Evolutionary conservation across 2,888 invertebrate species (phyloP).

Genomic region (Tetragnatha montana): DNA sequence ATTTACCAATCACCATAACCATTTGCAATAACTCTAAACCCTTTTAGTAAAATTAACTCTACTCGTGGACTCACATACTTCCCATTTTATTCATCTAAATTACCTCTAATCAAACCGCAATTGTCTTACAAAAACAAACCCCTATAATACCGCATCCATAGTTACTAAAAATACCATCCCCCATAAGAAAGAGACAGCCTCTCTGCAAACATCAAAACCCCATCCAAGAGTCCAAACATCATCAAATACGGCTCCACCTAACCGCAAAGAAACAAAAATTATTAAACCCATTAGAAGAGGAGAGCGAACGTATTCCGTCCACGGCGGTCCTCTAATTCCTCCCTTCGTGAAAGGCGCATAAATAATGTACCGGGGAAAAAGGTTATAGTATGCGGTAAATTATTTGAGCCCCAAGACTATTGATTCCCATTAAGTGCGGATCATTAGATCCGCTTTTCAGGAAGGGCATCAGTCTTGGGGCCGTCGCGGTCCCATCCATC

Average conservation of each 20-base stretch:
- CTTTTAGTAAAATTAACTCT: no score
- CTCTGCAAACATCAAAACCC: not conserved
- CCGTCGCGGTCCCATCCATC: constrained; percentile 59
- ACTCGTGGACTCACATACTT: no score
- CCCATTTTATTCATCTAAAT: no score
- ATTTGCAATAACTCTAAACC: no score
- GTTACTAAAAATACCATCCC: not conserved
- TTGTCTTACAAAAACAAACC: not conserved
- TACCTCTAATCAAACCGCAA: no score
- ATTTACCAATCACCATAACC: no score
- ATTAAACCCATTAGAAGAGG: constrained; percentile 54
- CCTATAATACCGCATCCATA: not conserved
- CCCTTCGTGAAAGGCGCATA: constrained; percentile 50
- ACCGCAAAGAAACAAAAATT: constrained; percentile 26
- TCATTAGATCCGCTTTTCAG: constrained; percentile 68
- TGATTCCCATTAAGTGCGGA: constrained; percentile 58
- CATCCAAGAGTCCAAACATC: not conserved
- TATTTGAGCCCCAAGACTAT: constrained; percentile 64
- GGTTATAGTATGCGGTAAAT: constrained; percentile 63
- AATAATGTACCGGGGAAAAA: constrained; percentile 60
- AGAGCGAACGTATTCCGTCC: constrained; percentile 30
- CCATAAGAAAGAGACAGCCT: no score
- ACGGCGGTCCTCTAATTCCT: constrained; percentile 18
- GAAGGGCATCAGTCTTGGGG: constrained; percentile 53
- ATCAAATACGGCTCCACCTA: not conserved